Conservation (phyloP, 2,113 vertebrate species). For the Piaya cayana region DNA sequence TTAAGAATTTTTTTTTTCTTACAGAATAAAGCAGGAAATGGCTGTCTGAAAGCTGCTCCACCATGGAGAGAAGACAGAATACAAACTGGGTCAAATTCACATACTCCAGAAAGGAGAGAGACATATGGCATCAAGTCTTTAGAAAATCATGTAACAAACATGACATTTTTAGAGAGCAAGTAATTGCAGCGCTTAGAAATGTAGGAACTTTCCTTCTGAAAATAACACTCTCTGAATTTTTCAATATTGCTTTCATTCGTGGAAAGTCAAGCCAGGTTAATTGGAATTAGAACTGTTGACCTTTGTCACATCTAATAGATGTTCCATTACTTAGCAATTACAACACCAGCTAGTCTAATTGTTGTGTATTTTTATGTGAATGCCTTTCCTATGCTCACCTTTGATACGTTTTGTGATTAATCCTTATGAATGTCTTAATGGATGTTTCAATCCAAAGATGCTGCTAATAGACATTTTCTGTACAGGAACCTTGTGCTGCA, state of each 20-base stretch:
- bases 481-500: constrained; percentile 37
- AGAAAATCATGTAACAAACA: constrained; percentile 83
- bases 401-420: constrained; percentile 54
- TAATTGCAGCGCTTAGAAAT: constrained; percentile 61
- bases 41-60: constrained; percentile 80
- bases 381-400: constrained; percentile 3
- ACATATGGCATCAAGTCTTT: constrained; percentile 81
- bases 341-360: constrained; percentile 18
- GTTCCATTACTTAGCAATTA: constrained; percentile 46
- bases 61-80: constrained; percentile 85
- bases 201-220: constrained; percentile 33
- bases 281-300: constrained; percentile 47
- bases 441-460: constrained; percentile 77
- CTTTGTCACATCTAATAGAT: constrained; percentile 72
- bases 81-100: constrained; percentile 75
- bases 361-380: constrained; percentile 62
- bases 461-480: constrained; percentile 64
- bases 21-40: constrained; percentile 83
- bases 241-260: constrained; percentile 69
- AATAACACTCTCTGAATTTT: constrained; percentile 25
- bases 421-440: constrained; percentile 70
- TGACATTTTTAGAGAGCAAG: constrained; percentile 88
- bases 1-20: background rate
- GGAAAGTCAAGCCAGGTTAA: constrained; percentile 63
- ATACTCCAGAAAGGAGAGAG: constrained; percentile 76